A percentile compares a stretch with the other conserved stretches of the same genome.
phyloP scores from a whole-genome alignment of 2,113 vertebrate genomes.

The Cyanocitta stelleri region DNA sequence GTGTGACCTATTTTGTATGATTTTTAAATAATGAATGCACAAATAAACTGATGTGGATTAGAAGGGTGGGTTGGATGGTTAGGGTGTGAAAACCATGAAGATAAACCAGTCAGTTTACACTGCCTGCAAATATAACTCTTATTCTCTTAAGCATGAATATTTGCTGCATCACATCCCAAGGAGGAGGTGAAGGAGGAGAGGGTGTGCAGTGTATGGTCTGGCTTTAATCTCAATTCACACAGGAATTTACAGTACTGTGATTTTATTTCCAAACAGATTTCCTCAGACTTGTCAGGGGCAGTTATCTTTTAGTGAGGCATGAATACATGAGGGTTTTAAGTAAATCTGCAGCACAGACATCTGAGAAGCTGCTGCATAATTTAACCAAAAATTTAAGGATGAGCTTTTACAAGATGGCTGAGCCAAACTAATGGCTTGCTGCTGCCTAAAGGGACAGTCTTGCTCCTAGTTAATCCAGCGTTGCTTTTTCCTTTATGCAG shows the following conservation, averaged over 20 bases:
- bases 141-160: neutral
- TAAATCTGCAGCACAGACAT: slow-evolving; percentile 11
- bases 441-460: slow-evolving; percentile 36
- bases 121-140: neutral
- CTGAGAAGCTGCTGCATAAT: slow-evolving; percentile 14
- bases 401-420: slow-evolving; percentile 46
- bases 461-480: neutral
- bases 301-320: slow-evolving; percentile 9
- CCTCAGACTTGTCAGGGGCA: neutral
- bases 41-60: slow-evolving; percentile 24
- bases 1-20: slow-evolving; percentile 29
- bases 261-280: slow-evolving; percentile 23
- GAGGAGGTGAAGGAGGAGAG: neutral
- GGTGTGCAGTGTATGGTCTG: neutral
- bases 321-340: slow-evolving; percentile 31
- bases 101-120: slow-evolving; percentile 46
- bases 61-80: slow-evolving; percentile 27
- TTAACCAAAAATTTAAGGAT: slow-evolving; percentile 27
- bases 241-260: neutral
- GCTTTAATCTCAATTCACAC: neutral
- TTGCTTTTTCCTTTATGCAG: neutral
- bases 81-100: slow-evolving; percentile 35
- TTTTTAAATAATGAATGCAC: slow-evolving; percentile 25
- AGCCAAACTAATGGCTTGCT: slow-evolving; percentile 31
- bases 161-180: neutral